phyloP scores from a whole-genome alignment of 2,113 vertebrate genomes.

The Corapipo altera region DNA sequence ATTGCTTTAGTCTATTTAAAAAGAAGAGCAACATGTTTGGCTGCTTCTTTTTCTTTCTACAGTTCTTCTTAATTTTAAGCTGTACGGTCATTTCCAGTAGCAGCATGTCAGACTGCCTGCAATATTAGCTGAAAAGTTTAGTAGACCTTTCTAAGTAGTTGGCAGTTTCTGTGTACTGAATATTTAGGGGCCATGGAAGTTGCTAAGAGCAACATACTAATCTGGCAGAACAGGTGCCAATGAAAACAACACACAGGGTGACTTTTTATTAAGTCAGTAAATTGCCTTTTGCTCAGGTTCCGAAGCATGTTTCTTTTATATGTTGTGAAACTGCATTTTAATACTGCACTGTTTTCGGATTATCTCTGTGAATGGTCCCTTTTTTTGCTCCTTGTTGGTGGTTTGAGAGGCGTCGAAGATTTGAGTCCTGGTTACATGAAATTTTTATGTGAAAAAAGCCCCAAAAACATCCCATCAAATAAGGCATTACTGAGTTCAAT shows the following conservation, averaged over 20 bases:
- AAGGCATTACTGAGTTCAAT: conserved; percentile 3
- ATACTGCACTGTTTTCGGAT: conserved; percentile 76
- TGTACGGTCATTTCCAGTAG: conserved; percentile 39
- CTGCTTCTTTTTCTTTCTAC: conserved; percentile 18
- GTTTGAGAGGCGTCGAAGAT: conserved; percentile 5
- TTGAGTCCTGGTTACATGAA: conserved; percentile 15
- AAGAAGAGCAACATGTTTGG: conserved; percentile 11
- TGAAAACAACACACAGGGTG: conserved; percentile 62
- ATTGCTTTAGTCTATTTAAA: conserved; percentile 50
- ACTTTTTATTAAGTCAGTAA: conserved; percentile 61
- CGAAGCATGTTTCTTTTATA: conserved; percentile 70
- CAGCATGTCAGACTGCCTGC: conserved; percentile 59
- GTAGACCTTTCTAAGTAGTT: conserved; percentile 39
- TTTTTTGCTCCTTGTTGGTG: neutral
- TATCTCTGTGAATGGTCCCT: conserved; percentile 60
- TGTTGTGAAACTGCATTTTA: conserved; percentile 67
- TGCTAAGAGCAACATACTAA: conserved; percentile 46
- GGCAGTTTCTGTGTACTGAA: conserved; percentile 53
- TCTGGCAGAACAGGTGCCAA: conserved; percentile 57
- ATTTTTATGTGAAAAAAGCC: neutral
- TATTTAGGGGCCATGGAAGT: conserved; percentile 51
- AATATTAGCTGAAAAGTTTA: conserved; percentile 54
- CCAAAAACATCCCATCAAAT: neutral
- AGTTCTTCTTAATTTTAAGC: neutral
- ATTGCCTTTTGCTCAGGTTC: conserved; percentile 79